phyloP scores from a whole-genome alignment of 2,888 invertebrate genomes.

The Xestoiulus laeticollis region DNA sequence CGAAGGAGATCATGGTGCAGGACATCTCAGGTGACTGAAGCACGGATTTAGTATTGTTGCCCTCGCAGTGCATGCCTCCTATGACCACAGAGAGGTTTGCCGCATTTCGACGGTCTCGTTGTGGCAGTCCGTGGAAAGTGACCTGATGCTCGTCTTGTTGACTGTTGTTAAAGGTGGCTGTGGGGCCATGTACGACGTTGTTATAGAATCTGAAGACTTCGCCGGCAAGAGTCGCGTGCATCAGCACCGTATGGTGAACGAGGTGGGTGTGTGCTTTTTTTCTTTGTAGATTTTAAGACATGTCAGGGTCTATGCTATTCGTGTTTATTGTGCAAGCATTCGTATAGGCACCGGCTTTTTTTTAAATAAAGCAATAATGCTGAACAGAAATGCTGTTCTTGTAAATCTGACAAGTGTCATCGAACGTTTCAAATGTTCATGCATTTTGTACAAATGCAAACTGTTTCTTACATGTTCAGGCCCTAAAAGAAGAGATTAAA shows the following conservation, averaged over 20 bases:
- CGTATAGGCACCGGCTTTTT: no score
- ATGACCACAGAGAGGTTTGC: neutral
- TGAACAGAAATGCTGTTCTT: no score
- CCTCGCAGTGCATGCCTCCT: neutral
- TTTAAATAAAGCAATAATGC: no score
- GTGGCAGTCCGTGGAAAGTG: neutral
- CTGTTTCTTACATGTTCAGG: slow-evolving; percentile 62
- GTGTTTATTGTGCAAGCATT: no score
- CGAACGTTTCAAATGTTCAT: no score
- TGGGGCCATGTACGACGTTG: slow-evolving; percentile 56
- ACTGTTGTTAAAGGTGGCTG: slow-evolving; percentile 55
- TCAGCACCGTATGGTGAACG: slow-evolving; percentile 55
- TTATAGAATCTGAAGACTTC: slow-evolving; percentile 53
- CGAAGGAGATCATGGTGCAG: slow-evolving; percentile 2
- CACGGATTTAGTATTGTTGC: neutral
- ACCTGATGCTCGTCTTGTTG: slow-evolving; percentile 12
- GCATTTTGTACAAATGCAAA: neutral
- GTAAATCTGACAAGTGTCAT: no score
- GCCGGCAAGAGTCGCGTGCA: slow-evolving; percentile 52
- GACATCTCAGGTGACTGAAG: slow-evolving; percentile 51
- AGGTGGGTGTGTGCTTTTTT: slow-evolving; percentile 36
- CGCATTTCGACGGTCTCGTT: neutral
- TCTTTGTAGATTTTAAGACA: neutral
- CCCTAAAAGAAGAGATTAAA: slow-evolving; percentile 79
- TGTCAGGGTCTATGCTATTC: neutral